Conservation (phyloP, 2,113 vertebrate genomes). For the Cichladusa arquata region DNA sequence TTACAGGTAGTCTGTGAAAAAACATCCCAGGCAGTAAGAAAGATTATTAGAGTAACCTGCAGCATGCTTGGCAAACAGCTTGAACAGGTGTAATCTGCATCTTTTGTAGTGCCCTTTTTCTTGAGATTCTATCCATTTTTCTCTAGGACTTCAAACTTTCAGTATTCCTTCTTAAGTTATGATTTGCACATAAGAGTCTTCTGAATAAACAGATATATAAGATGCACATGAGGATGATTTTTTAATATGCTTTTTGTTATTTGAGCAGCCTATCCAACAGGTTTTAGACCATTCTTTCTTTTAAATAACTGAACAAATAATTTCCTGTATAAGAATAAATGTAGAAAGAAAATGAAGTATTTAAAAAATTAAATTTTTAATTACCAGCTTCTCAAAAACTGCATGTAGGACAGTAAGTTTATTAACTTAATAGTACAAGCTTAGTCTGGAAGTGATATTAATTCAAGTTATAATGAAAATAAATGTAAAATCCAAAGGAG, state of each 20-base stretch:
- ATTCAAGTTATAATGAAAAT: not conserved
- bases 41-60: constrained; percentile 28
- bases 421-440: not conserved
- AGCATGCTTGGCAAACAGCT: constrained; percentile 22
- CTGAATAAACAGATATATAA: not conserved
- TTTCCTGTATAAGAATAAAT: not conserved
- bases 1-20: constrained; percentile 34
- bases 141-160: not conserved
- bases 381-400: not conserved
- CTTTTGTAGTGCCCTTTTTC: constrained; percentile 16
- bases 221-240: not conserved
- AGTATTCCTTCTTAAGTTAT: not conserved
- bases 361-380: not conserved
- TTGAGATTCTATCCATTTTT: not conserved
- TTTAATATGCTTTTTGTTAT: not conserved
- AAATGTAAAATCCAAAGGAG: not conserved
- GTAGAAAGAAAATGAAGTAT: not conserved
- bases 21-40: constrained; percentile 11
- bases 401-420: not conserved
- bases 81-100: constrained; percentile 52
- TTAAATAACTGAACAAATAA: not conserved
- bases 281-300: not conserved
- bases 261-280: not conserved
- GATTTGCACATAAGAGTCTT: not conserved
- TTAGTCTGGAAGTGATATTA: not conserved